Conservation (phyloP, 2,888 invertebrate species). For the Heteromurus nitidus region DNA sequence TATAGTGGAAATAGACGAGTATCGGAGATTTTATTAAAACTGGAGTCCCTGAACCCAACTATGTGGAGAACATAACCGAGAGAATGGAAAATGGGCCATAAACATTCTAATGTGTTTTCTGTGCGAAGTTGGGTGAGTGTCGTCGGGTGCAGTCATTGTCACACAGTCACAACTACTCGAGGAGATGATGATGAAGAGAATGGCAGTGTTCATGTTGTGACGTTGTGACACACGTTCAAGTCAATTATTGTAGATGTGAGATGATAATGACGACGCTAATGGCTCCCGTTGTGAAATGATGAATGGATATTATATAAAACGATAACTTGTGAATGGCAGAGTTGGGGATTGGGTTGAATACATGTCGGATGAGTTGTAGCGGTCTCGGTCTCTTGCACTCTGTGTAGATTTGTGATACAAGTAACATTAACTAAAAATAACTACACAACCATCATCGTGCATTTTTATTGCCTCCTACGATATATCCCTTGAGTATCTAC, state of each 20-base stretch:
- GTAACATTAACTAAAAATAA: background rate
- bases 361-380: too few relatives aligned
- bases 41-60: too few relatives aligned
- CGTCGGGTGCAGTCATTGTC: slow-evolving; percentile 15
- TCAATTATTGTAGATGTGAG: slow-evolving; percentile 20
- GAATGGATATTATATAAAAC: too few relatives aligned
- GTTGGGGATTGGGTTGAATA: too few relatives aligned
- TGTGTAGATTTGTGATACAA: background rate
- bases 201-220: background rate
- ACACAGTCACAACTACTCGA: background rate
- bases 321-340: too few relatives aligned
- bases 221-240: slow-evolving; percentile 28
- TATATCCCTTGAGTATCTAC: background rate
- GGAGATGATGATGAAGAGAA: background rate
- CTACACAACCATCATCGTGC: background rate
- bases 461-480: background rate
- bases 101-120: slow-evolving; percentile 43
- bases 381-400: too few relatives aligned
- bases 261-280: slow-evolving; percentile 23
- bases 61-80: too few relatives aligned
- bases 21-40: too few relatives aligned
- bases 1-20: too few relatives aligned
- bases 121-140: slow-evolving; percentile 1
- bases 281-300: slow-evolving; percentile 18
- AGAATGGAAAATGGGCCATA: slow-evolving; percentile 29